Base-by-base conservation (phyloP, 1,140 invertebrate species). In the Sinella curviseta region DNA sequence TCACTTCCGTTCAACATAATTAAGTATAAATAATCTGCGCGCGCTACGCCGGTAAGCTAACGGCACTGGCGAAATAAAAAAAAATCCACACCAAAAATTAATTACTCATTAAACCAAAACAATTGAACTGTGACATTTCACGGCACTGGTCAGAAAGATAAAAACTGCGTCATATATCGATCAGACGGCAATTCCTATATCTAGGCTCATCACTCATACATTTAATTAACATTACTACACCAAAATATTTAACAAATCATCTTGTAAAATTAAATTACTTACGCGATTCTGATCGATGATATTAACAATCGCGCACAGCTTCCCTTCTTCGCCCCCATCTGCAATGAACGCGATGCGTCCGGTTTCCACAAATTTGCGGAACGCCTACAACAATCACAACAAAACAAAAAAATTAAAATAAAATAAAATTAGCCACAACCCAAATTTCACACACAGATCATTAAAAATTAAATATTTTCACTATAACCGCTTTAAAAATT, bases 271-370 rank as follows among this genome's bases (percentile, higher is more conserved):
- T 14, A 83, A 77, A 83, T 80, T 80, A 87, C 90, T 91, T 90
- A 96, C 96, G 87, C 95, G 93, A 86, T 97, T 99, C 90, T 98
- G 96, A 87, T 99, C 97, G 85, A 99, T 96, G 84, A 99, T 91
- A 88, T 99, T 96, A 57, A 99, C 95, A 85, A 99, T 97, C 83
- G 92, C 91, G 82, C 94, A 93, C 74, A 99, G 89, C 89, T 98
- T 97, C 81, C 97, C 97, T 86, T 93, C 92, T 83, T 97, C 87
- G 74, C 91, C 90, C 20, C 97, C 97, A 87, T 95, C 92, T 76
- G 94, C 91, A 84, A 98, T 92, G 86, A 94, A 95, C 87, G 96
- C 97, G 83, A 99, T 93, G 84, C 98, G 94, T 87, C 98, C 98
- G 73, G 97, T 93, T 89, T 99, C 93, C 80, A 99, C 97, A 88